A percentile compares a stretch with the other conserved stretches of the same genome.
Conservation (phyloP, 2,888 invertebrate genomes). For the Gnatocerus cornutus region DNA sequence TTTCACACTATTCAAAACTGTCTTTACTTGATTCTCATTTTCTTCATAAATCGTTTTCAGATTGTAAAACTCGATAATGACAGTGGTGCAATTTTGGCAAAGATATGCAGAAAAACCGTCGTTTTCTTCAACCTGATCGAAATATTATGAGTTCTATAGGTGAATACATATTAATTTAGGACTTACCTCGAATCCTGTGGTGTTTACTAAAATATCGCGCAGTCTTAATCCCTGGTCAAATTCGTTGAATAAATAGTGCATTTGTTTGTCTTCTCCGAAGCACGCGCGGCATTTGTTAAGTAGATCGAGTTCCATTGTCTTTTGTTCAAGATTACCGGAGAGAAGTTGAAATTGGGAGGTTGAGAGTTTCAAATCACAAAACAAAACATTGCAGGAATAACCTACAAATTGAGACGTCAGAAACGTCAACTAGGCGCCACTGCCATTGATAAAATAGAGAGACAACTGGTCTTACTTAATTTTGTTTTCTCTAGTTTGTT, state of each 20-base stretch:
- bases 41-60: slow-evolving; percentile 53
- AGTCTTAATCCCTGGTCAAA: slow-evolving; percentile 50
- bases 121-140: slow-evolving; percentile 38
- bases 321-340: background rate
- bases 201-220: slow-evolving; percentile 46
- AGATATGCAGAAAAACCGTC: slow-evolving; percentile 49
- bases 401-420: too few species aligned
- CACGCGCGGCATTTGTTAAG: slow-evolving; percentile 51
- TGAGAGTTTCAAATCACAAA: too few species aligned
- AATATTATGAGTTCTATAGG: background rate
- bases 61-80: slow-evolving; percentile 52
- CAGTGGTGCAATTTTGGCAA: slow-evolving; percentile 53
- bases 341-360: too few species aligned
- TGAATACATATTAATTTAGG: background rate
- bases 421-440: too few species aligned
- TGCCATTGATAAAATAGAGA: too few species aligned
- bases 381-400: too few species aligned
- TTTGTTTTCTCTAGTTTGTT: too few species aligned
- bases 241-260: slow-evolving; percentile 49
- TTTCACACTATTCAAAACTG: slow-evolving; percentile 9
- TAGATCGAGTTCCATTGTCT: slow-evolving; percentile 47
- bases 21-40: slow-evolving; percentile 48
- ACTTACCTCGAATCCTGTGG: slow-evolving; percentile 48
- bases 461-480: too few species aligned
- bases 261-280: slow-evolving; percentile 41